Evolutionary conservation across 30 jellyfish, hydroid and myxozoan species (phyloP).

Genomic region (Mastigias papua): DNA sequence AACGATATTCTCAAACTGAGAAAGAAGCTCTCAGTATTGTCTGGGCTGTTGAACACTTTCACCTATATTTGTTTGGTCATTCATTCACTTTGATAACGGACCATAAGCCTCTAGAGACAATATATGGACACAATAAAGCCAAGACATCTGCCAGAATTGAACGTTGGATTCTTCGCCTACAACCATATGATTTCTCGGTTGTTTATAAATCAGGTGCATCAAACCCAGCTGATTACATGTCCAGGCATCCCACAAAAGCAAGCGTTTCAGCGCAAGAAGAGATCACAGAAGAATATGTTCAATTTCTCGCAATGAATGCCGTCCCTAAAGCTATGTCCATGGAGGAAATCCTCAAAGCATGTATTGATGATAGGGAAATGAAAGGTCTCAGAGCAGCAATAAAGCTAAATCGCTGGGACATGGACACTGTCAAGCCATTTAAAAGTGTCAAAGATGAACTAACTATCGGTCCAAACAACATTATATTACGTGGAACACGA

Average conservation of each 20-base stretch:
- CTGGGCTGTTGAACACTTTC: constrained; percentile 44
- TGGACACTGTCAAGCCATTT: constrained; percentile 6
- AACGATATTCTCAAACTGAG: constrained; percentile 53
- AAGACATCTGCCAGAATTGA: constrained; percentile 60
- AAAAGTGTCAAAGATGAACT: constrained; percentile 11
- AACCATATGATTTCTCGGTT: constrained; percentile 26
- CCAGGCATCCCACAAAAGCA: constrained; percentile 32
- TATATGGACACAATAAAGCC: constrained; percentile 3
- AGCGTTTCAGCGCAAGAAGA: not conserved
- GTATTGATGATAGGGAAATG: not conserved
- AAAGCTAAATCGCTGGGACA: constrained; percentile 25
- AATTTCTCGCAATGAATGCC: not conserved
- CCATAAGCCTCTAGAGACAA: constrained; percentile 51
- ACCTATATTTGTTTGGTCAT: constrained; percentile 24
- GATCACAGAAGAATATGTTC: not conserved
- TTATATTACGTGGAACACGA: constrained; percentile 22
- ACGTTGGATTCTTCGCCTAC: constrained; percentile 39
- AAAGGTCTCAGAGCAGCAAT: constrained; percentile 16
- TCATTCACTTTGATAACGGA: constrained; percentile 34
- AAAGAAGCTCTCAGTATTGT: constrained; percentile 38
- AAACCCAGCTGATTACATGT: constrained; percentile 48
- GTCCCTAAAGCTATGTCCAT: constrained; percentile 22
- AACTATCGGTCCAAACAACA: constrained; percentile 10
- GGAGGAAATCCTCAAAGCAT: not conserved
- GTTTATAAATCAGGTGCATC: constrained; percentile 26